These are phyloP conservation scores for Pollimyrus isidori DNA, from an alignment of 2,113 vertebrate genomes.

Conservation along the genomic window DNA sequence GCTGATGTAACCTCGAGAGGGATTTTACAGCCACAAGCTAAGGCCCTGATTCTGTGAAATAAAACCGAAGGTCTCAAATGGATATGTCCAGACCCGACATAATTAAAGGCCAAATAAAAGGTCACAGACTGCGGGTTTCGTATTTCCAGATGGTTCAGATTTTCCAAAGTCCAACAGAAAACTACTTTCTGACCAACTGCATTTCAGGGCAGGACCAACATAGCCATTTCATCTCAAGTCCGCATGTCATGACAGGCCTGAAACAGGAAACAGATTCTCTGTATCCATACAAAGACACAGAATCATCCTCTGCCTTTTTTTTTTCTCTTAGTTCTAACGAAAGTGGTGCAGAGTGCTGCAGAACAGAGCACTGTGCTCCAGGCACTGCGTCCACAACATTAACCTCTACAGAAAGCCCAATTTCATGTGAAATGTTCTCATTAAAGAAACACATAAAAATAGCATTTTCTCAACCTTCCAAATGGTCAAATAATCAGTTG, in stretches of 20 bases:
- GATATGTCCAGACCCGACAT: background rate
- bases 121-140: background rate
- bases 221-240: background rate
- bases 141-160: background rate
- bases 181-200: background rate
- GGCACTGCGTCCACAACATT: background rate
- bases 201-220: background rate
- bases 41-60: background rate
- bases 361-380: background rate
- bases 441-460: conserved; percentile 9
- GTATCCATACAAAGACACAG: background rate
- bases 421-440: background rate
- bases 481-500: conserved; percentile 6
- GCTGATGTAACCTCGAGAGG: background rate
- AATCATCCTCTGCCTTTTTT: background rate
- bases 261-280: background rate
- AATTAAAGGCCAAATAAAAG: background rate
- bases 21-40: background rate
- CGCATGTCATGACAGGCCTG: background rate
- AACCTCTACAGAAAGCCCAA: background rate
- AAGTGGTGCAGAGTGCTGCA: background rate
- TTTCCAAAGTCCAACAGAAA: background rate
- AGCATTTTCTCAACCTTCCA: conserved; percentile 9
- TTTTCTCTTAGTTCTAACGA: background rate
- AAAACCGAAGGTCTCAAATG: background rate